Evolutionary conservation across 2,797 vertebrate species (phyloP).

Genomic region (Champsocephalus gunnari): DNA sequence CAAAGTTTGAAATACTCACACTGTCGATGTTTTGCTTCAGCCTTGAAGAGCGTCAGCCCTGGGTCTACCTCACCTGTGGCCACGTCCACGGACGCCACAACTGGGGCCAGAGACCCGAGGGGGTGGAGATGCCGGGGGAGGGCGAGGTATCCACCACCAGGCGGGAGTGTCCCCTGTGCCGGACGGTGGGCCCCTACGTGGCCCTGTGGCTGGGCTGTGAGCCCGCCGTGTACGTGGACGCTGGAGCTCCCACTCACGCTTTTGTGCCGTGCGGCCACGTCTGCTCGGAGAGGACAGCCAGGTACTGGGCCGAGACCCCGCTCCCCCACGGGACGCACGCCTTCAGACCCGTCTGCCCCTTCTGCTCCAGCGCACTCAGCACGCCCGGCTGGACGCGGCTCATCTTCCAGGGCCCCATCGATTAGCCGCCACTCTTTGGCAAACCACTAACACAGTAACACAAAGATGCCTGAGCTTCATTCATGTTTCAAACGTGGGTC

Average conservation of each 20-base stretch:
- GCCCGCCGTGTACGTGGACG: conserved; percentile 93
- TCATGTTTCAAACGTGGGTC: conserved; percentile 37
- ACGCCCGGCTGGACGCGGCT: conserved; percentile 91
- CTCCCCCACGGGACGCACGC: conserved; percentile 96
- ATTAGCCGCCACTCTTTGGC: conserved; percentile 82
- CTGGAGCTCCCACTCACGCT: conserved; percentile 91
- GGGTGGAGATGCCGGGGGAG: conserved; percentile 69
- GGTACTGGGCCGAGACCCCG: conserved; percentile 95
- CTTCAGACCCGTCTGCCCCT: conserved; percentile 96
- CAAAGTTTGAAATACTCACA: neutral
- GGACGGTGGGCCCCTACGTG: conserved; percentile 94
- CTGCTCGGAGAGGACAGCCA: conserved; percentile 94
- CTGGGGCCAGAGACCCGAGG: conserved; percentile 93
- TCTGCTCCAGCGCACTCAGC: conserved; percentile 92
- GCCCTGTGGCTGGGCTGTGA: conserved; percentile 96
- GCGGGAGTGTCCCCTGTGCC: conserved; percentile 95
- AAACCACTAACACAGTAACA: conserved; percentile 48
- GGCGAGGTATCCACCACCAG: conserved; percentile 77
- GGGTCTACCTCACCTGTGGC: conserved; percentile 95
- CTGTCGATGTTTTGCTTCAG: conserved; percentile 72
- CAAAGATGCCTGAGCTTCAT: conserved; percentile 54
- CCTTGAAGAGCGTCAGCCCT: conserved; percentile 96
- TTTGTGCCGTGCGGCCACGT: conserved; percentile 97
- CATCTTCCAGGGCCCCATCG: conserved; percentile 97
- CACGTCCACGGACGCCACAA: conserved; percentile 96